Percentiles rank a stretch among this genome's conserved stretches.
Conservation (phyloP, 2,888 invertebrate species). For the Cephus spinipes region DNA sequence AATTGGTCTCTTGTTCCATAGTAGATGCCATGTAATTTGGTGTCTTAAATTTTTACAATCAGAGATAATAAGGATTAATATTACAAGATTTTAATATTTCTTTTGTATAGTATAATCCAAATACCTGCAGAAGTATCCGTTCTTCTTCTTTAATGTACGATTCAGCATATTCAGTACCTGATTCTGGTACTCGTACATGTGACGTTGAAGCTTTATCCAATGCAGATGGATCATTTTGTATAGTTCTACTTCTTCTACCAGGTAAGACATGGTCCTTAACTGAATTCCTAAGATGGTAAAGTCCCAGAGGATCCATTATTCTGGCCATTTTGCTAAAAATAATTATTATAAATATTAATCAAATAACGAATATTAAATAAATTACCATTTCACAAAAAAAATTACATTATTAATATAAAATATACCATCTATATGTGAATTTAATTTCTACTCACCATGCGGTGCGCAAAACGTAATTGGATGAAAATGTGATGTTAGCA, state of each 20-base stretch:
- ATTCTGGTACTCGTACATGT: neutral
- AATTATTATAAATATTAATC: neutral
- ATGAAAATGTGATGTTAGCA: neutral
- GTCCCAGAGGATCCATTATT: constrained; percentile 38
- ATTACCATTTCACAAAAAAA: neutral
- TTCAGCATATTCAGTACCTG: constrained; percentile 52
- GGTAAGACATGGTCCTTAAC: constrained; percentile 5
- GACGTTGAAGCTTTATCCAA: neutral
- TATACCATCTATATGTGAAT: neutral
- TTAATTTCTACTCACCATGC: neutral
- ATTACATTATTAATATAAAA: neutral
- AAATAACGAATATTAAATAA: neutral
- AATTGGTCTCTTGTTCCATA: constrained; percentile 2
- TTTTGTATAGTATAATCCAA: neutral
- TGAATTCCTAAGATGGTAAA: constrained; percentile 32
- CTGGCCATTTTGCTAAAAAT: neutral
- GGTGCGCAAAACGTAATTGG: neutral
- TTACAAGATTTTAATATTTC: neutral
- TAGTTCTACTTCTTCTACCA: neutral
- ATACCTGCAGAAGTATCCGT: constrained; percentile 46
- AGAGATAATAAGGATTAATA: neutral
- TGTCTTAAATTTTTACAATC: neutral
- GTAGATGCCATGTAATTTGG: neutral
- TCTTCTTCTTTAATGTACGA: constrained; percentile 56
- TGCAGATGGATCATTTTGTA: neutral